Percentiles rank a stretch among this genome's conserved stretches.
These are phyloP conservation scores for Actenoides lindsayi DNA, from an alignment of 2,113 vertebrate species.

Conservation along the genomic window DNA sequence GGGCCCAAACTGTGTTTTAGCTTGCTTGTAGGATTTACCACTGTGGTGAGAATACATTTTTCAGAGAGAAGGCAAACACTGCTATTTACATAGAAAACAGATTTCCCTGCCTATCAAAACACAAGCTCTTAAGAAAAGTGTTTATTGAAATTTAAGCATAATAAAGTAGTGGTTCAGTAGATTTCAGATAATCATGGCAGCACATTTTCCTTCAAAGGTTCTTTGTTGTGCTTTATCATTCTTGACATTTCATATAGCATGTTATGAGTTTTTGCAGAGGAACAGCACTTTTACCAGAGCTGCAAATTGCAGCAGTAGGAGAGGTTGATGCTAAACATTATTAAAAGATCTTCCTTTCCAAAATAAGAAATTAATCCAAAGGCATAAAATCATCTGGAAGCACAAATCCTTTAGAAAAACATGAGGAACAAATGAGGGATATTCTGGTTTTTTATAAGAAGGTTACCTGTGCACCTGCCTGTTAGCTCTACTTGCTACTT, in stretches of 20 bases:
- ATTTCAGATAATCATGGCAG: conserved; percentile 27
- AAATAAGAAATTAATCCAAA: conserved; percentile 33
- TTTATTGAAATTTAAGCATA: conserved; percentile 44
- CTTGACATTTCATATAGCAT: conserved; percentile 25
- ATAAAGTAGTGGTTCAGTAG: conserved; percentile 3
- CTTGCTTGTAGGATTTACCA: conserved; percentile 24
- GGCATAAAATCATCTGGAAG: neutral
- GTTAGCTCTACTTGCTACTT: neutral
- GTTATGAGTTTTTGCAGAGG: conserved; percentile 13
- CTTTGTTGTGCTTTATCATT: conserved; percentile 38
- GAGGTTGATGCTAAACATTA: conserved; percentile 20
- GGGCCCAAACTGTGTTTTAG: neutral
- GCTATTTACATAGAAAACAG: conserved; percentile 39
- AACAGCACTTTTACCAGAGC: neutral
- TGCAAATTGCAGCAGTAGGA: neutral
- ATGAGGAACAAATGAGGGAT: neutral
- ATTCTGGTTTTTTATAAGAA: neutral
- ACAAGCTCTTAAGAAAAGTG: neutral
- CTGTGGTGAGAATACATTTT: neutral
- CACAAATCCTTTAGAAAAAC: conserved; percentile 5
- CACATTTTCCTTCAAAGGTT: conserved; percentile 16
- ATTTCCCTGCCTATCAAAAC: conserved; percentile 5
- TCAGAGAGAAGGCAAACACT: conserved; percentile 18
- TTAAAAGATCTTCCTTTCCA: conserved; percentile 49
- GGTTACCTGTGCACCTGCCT: neutral